Evolutionary conservation across 2,113 vertebrate species (phyloP), one percentile per base, ranked within the genome.

Genomic region (Poicephalus gulielmi): DNA sequence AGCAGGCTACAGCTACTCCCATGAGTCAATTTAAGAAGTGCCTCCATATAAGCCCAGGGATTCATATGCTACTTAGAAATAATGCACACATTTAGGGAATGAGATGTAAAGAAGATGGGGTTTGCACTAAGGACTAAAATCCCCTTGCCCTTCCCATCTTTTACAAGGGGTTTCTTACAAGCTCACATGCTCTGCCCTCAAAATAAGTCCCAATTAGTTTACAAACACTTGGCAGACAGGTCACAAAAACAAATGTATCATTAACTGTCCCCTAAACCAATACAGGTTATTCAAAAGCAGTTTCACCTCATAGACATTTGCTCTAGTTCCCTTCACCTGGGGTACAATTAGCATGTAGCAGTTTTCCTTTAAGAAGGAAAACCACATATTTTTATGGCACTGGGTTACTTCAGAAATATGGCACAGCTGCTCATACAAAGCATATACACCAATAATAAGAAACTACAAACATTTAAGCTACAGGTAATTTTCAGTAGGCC

Each of bases 191-290:
- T 94, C 73, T 79, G 74, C 62, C 49, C 68, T 90, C 78, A 88
- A 88, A 93, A 78, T 49, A 88, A 85, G 69, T 73, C 50, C 60
- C 67, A 86, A 95, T 85, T 86, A 86, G 87, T 50, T 43, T 88
- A 91, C 86, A 95, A 94, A 93, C 79, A 94, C n/a, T 82, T 86
- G 77, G 89, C 64, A 91, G 94, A 94, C 66, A 71, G 22, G 77
- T 87, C 91, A 95, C 0, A 0, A 79, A 92, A 94, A 86, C 33
- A 90, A 86, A 97, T 92, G 86, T 92, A 87, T 92, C 81, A 94
- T 91, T 91, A 96, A 96, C 91, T 76, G n/a, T 82, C 80, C 94
- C 92, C 77, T 90, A 69, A 95, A 85, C 84, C 63, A 74, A 64
- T 33, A 53, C 55, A 94, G 31, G 64, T 81, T 94, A 81, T 87